phyloP scores from a whole-genome alignment of 2,888 invertebrate genomes.

The Tricholauxania praeusta region DNA sequence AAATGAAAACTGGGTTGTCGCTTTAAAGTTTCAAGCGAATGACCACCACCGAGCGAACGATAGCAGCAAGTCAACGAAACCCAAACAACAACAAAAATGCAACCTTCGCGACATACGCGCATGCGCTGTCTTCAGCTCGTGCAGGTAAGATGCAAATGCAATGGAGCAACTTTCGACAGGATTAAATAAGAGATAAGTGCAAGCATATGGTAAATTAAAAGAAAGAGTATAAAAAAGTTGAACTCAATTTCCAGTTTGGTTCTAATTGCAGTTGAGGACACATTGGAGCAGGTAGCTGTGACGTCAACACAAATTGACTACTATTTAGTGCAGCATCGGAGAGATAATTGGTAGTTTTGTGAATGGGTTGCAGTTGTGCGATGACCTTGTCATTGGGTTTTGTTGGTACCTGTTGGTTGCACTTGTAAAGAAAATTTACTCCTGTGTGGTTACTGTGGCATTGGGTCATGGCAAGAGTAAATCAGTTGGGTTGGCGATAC shows the following conservation, averaged over 20 bases:
- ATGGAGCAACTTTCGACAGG: conserved; percentile 19
- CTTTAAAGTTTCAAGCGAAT: background rate
- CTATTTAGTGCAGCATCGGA: background rate
- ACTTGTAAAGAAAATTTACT: background rate
- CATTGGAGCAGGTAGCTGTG: conserved; percentile 3
- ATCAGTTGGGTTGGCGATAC: background rate
- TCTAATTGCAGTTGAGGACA: conserved; percentile 25
- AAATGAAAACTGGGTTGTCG: too few species aligned
- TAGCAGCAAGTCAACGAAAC: too few species aligned
- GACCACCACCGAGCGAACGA: background rate
- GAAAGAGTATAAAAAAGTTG: too few species aligned
- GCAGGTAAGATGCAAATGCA: background rate
- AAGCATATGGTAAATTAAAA: too few species aligned
- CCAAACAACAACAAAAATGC: too few species aligned
- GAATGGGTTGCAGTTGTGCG: conserved; percentile 29
- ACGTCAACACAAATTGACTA: conserved; percentile 4
- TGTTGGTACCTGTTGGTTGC: background rate
- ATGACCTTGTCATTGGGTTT: conserved; percentile 52
- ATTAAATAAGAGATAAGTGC: conserved; percentile 1
- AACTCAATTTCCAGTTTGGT: conserved; percentile 8
- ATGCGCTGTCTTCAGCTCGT: background rate
- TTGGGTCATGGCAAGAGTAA: conserved; percentile 25
- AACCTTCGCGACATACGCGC: background rate
- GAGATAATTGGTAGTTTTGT: conserved; percentile 13
- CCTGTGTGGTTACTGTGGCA: conserved; percentile 21